Percentiles rank a stretch among this genome's conserved stretches.
Conservation (phyloP, 2,113 vertebrate species). For the Lynx canadensis region DNA sequence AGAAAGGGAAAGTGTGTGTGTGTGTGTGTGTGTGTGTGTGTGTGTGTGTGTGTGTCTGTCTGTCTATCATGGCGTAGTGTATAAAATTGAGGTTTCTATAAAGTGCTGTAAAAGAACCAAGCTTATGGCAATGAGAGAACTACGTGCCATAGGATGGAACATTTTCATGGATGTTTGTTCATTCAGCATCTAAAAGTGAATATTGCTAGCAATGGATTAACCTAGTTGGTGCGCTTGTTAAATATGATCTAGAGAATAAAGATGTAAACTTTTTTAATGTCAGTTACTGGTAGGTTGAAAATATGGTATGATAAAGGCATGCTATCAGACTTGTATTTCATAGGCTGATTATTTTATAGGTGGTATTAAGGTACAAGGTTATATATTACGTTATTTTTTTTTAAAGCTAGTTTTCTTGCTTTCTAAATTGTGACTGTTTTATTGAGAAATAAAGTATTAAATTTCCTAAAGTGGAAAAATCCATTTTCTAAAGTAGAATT, state of each 20-base stretch:
- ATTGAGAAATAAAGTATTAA: not conserved
- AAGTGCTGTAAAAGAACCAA: not conserved
- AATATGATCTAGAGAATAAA: not conserved
- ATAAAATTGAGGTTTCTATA: not conserved
- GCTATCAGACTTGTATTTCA: not conserved
- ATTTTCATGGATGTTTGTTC: not conserved
- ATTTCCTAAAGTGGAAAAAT: not conserved
- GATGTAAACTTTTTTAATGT: not conserved
- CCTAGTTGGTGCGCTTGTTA: not conserved
- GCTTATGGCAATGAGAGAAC: not conserved
- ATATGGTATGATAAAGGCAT: not conserved
- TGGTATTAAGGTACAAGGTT: not conserved
- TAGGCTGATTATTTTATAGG: not conserved
- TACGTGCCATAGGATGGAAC: fast-evolving
- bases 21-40: no score
- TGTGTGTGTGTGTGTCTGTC: not conserved
- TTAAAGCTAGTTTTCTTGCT: not conserved
- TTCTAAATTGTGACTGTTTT: constrained; percentile 17
- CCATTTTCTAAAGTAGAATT: constrained; percentile 31
- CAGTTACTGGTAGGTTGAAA: not conserved
- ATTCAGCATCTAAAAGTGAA: not conserved
- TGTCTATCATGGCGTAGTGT: not conserved
- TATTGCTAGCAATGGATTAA: not conserved
- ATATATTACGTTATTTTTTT: not conserved
- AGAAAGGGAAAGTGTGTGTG: not conserved